Evolutionary conservation across 2,113 vertebrate species (phyloP), one percentile per base, ranked within the genome.

Genomic region (Silurus glanis): DNA sequence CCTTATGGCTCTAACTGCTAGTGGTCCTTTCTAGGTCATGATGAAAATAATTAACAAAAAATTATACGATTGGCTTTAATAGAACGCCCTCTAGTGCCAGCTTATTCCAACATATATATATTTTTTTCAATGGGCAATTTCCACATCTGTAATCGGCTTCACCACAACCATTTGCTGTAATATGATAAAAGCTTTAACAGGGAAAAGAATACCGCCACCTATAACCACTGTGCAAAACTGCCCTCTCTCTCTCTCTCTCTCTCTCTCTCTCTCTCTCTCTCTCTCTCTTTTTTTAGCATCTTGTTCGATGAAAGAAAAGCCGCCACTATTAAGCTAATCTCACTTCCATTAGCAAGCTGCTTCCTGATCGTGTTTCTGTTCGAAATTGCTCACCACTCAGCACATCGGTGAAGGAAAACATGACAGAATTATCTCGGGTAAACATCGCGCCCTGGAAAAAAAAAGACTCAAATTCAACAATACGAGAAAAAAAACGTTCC

Each of bases 151-250:
- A 19, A 59, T 83, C 53, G 19, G 47, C 9, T 64, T 64, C 58
- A 64, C 12, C 12, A 66, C 23, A 61, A 17, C 10, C 71, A 61
- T 51, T 78, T 45, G 17, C 59, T 66, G 59, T 64, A 49, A 84
- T 84, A 59, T 84, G 45, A 62, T 56, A 84, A 84, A 75, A 84
- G 71, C 37, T 84, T 66, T 28, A 62, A 6, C 16, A n/a, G 6
- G 72, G 45, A 28, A 62, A 53, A 75, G 19, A n/a, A 37, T 17
- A 8, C 23, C 23, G 4, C 21, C 1, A 4, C 21, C 51, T 71
- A 5, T 56, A 53, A 69, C 21, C n/a, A 16, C 9, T 37, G 49
- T 55, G 62, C 23, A 28, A 56, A 75, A 51, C 19, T 23, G 5
- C 47, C 3, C 55, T 56, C 55, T 56, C 55, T 56, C 55, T 56